Evolutionary conservation across 2,113 vertebrate genomes (phyloP), one percentile per base, ranked within the genome.

Genomic region (Glaucomys volans): DNA sequence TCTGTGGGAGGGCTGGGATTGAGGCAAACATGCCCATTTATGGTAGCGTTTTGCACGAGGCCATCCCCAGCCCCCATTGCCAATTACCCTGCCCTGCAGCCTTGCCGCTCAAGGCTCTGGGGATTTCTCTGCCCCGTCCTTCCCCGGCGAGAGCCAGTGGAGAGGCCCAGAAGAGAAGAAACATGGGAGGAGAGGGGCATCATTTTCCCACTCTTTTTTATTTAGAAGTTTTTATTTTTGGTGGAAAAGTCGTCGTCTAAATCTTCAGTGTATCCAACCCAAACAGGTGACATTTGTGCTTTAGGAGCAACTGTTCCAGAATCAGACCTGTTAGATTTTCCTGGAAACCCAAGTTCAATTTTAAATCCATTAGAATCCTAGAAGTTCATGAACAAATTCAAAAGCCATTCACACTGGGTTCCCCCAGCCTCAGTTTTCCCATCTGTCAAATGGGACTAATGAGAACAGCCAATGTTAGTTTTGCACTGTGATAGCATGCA

Each of bases 21-120:
- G 98, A 99, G 98, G 98, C 99, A 99, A 99, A 99, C 99, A 98
- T 98, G 98, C 79, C 99, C 99, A 98, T 99, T 99, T 99, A 99
- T 99, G 99, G 99, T 98, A 98, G 98, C 40, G 2, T 95, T 95
- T 97, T 98, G 95, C 95, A 95, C 35, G 97, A 96, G 89, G 97
- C 94, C 90, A 77, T 96, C 98, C 93, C 72, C 0, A 11, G 95
- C 66, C 71, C 66, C 92, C 93, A n/a, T 77, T 75, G 18, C 96
- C 97, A 96, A 90, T 91, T 91, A 92, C 87, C 67, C 92, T 83
- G 92, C 79, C 66, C 83, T 86, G 52, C 91, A 88, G 76, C 72
- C 94, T 90, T 79, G 50, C n/a, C 96, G 96, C 79, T 80, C 66
- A 42, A 44, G 95, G 86, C 97, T 95, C 95, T 95, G 83, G 81